Percentiles rank a stretch among this genome's conserved stretches.
These are phyloP conservation scores for Dromas ardeola DNA, from an alignment of 2,113 vertebrate genomes.

Conservation along the genomic window DNA sequence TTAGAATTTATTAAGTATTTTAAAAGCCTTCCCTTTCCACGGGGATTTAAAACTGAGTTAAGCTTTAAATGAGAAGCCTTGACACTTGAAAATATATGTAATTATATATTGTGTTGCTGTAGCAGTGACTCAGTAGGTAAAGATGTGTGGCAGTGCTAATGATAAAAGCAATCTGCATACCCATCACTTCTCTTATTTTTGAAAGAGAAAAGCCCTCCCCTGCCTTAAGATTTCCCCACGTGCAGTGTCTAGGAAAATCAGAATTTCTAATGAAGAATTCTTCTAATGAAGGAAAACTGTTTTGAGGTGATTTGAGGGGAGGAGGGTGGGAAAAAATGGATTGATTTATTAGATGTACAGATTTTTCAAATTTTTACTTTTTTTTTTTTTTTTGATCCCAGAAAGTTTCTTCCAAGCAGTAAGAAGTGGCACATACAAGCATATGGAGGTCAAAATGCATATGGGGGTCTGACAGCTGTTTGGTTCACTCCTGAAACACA, in stretches of 20 bases:
- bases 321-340: not conserved
- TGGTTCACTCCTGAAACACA: accelerated
- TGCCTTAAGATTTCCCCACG: not conserved
- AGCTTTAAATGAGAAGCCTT: not conserved
- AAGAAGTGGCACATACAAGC: not conserved
- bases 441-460: not conserved
- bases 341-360: not conserved
- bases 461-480: not conserved
- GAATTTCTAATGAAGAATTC: not conserved
- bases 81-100: not conserved
- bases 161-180: not conserved
- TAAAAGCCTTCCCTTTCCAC: conserved; percentile 30
- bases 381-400: not conserved
- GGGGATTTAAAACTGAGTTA: conserved; percentile 43
- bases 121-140: not conserved
- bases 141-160: not conserved
- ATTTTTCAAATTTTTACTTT: not conserved
- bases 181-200: not conserved
- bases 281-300: not conserved
- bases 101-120: not conserved
- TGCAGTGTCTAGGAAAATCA: not conserved
- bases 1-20: conserved; percentile 56
- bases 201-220: not conserved
- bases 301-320: not conserved
- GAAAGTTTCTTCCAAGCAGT: not conserved